phyloP scores from a whole-genome alignment of 2,888 invertebrate species.

The Nasonia oneida region DNA sequence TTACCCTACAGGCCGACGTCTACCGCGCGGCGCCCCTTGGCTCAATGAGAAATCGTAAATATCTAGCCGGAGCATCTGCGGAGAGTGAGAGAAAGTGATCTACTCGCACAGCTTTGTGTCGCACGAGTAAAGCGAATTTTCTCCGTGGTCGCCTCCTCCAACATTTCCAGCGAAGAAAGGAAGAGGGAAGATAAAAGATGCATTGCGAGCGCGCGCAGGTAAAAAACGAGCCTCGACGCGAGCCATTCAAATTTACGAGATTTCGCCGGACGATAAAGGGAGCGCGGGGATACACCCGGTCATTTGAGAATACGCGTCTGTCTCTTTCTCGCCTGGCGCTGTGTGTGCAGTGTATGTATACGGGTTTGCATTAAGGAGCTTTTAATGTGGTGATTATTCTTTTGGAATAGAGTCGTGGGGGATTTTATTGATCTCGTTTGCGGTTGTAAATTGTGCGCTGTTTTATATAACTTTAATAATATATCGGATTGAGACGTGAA shows the following conservation, averaged over 20 bases:
- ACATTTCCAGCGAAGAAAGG: constrained; percentile 44
- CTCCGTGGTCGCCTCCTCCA: constrained; percentile 24
- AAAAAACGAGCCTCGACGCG: constrained; percentile 44
- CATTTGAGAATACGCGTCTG: constrained; percentile 16
- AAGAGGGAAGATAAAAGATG: constrained; percentile 35
- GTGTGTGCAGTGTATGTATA: not conserved
- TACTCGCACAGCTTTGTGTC: constrained; percentile 37
- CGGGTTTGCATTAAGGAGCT: constrained; percentile 14
- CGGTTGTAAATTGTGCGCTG: constrained; percentile 59
- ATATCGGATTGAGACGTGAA: constrained; percentile 25
- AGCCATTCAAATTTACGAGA: constrained; percentile 43
- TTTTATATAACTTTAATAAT: not conserved
- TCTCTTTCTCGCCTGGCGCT: not conserved
- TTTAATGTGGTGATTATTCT: constrained; percentile 41
- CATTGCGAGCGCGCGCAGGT: constrained; percentile 44
- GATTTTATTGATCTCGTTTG: constrained; percentile 59
- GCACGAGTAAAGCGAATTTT: constrained; percentile 49
- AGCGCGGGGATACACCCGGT: not conserved
- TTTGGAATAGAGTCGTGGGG: constrained; percentile 3
- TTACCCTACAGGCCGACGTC: constrained; percentile 73
- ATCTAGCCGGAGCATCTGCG: constrained; percentile 70
- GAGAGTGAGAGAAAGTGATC: constrained; percentile 63
- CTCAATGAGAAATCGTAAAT: constrained; percentile 73
- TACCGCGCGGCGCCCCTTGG: constrained; percentile 66
- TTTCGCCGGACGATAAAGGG: constrained; percentile 41